These are phyloP conservation scores for Psittacus erithacus DNA, from an alignment of 2,113 vertebrate genomes.

Conservation along the genomic window DNA sequence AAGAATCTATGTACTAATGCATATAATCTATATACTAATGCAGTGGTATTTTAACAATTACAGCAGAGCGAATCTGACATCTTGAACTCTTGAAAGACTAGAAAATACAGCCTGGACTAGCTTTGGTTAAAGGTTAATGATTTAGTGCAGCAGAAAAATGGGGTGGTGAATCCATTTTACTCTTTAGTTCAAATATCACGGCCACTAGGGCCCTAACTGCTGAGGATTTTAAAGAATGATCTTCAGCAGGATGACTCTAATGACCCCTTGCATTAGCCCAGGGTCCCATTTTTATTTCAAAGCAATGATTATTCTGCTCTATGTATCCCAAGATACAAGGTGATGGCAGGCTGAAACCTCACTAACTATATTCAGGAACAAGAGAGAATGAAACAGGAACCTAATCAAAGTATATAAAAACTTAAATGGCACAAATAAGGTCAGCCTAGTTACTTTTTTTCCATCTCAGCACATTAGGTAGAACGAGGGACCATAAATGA, in stretches of 20 bases:
- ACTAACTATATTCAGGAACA: constrained; percentile 1
- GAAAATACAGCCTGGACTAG: constrained; percentile 16
- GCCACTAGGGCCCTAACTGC: background rate
- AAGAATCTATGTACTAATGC: constrained; percentile 21
- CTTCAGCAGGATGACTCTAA: constrained; percentile 10
- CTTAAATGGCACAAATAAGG: constrained; percentile 47
- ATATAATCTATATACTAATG: constrained; percentile 31
- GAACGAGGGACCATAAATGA: background rate
- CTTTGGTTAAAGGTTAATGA: constrained; percentile 37
- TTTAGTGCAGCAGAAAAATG: constrained; percentile 12
- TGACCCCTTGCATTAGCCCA: constrained; percentile 52
- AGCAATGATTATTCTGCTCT: constrained; percentile 23
- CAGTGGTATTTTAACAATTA: constrained; percentile 40
- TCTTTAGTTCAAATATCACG: background rate
- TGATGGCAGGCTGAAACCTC: constrained; percentile 41
- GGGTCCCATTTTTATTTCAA: constrained; percentile 52
- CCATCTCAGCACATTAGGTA: background rate
- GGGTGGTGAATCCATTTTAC: constrained; percentile 3
- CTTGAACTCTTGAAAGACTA: constrained; percentile 19
- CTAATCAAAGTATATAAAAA: constrained; percentile 27
- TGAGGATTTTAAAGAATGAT: constrained; percentile 40
- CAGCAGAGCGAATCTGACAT: background rate
- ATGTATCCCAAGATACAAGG: constrained; percentile 9
- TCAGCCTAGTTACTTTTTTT: constrained; percentile 1
- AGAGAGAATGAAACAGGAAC: constrained; percentile 5